Percentiles rank a stretch among this genome's conserved stretches.
Evolutionary conservation across 1,140 invertebrate genomes (phyloP).

Genomic region (Tribolium castaneum): DNA sequence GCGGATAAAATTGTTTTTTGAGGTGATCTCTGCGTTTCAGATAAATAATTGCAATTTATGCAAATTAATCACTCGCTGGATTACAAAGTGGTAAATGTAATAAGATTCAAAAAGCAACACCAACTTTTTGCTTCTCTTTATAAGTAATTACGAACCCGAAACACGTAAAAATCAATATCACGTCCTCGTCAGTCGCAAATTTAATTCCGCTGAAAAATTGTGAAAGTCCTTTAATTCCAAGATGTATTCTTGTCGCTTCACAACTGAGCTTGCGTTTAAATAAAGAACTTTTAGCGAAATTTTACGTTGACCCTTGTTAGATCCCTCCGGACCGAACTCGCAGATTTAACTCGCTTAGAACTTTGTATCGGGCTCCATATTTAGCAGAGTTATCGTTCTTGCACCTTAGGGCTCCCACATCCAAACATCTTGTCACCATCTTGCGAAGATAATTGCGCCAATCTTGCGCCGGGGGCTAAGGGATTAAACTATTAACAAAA

Average conservation of each 20-base stretch:
- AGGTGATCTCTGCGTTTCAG: neutral
- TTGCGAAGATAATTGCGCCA: neutral
- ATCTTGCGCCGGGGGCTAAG: neutral
- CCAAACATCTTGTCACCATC: constrained; percentile 11
- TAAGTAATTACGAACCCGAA: neutral
- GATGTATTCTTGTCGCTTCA: neutral
- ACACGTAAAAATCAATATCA: neutral
- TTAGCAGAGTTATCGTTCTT: neutral
- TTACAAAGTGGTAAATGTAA: neutral
- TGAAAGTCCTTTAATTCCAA: constrained; percentile 14
- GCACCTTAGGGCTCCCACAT: neutral
- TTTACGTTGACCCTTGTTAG: neutral
- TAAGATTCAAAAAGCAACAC: neutral
- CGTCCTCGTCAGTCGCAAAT: constrained; percentile 1
- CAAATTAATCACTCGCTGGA: constrained; percentile 9
- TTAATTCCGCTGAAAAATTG: constrained; percentile 13
- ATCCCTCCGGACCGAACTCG: constrained; percentile 1
- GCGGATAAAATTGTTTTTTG: neutral
- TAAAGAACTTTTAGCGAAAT: constrained; percentile 27
- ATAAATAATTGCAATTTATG: constrained; percentile 23
- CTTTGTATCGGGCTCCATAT: constrained; percentile 22
- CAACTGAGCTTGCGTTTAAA: constrained; percentile 1
- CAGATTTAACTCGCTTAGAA: constrained; percentile 28
- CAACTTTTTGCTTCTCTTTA: neutral
- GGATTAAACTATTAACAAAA: neutral